A percentile compares a stretch with the other conserved stretches of the same genome.
Evolutionary conservation across 2,797 vertebrate species (phyloP).

Genomic region (Gymnodraco acuticeps): DNA sequence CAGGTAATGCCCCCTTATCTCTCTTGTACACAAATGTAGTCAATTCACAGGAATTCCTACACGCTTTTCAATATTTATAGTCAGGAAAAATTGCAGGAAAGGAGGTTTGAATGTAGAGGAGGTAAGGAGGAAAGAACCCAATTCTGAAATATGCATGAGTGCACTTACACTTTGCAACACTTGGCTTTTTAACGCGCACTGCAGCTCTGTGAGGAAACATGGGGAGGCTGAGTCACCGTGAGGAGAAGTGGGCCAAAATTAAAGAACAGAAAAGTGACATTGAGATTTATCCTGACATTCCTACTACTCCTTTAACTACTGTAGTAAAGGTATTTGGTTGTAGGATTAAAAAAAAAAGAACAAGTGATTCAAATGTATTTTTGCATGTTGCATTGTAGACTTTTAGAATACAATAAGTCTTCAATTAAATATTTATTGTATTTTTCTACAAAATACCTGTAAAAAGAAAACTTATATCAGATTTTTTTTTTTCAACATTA

Average conservation of each 20-base stretch:
- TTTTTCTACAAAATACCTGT: slow-evolving; percentile 10
- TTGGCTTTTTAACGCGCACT: slow-evolving; percentile 34
- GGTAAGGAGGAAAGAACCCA: slow-evolving; percentile 30
- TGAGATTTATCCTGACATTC: slow-evolving; percentile 35
- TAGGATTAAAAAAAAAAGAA: background rate
- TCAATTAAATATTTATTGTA: background rate
- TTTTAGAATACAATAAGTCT: background rate
- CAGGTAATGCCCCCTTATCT: slow-evolving; percentile 71
- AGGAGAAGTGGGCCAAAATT: slow-evolving; percentile 3
- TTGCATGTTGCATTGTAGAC: background rate
- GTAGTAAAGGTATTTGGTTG: background rate
- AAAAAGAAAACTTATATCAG: background rate
- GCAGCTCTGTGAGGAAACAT: slow-evolving; percentile 37
- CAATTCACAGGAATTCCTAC: slow-evolving; percentile 64
- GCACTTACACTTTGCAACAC: slow-evolving; percentile 33
- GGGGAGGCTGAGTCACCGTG: slow-evolving; percentile 30
- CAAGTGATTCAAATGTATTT: background rate
- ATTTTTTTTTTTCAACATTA: background rate
- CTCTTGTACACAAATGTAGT: slow-evolving; percentile 70
- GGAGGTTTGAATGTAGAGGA: slow-evolving; percentile 48
- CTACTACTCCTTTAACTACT: background rate
- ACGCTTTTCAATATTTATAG: slow-evolving; percentile 77
- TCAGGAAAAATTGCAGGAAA: slow-evolving; percentile 64
- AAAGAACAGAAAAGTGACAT: background rate
- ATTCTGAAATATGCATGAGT: slow-evolving; percentile 74